These are phyloP conservation scores for Parascotia fuliginaria DNA, from an alignment of 2,888 invertebrate genomes.

Conservation along the genomic window DNA sequence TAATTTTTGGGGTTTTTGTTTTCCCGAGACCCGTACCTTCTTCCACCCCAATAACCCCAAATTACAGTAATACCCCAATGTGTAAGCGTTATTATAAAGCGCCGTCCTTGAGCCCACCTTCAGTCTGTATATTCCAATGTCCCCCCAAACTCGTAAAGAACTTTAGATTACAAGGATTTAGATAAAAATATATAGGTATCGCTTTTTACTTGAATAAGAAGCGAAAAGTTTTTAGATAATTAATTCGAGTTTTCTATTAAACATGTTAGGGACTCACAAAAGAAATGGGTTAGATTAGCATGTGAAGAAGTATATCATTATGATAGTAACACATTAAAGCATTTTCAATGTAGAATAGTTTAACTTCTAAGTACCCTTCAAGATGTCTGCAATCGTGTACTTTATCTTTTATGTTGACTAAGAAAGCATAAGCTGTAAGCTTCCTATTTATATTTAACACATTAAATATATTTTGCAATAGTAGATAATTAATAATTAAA, in stretches of 20 bases:
- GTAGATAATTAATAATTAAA: too few species aligned
- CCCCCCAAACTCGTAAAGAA: slow-evolving; percentile 41
- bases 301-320: slow-evolving; percentile 16
- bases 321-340: slow-evolving; percentile 14
- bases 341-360: slow-evolving; percentile 21
- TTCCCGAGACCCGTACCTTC: slow-evolving; percentile 19
- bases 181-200: slow-evolving; percentile 16
- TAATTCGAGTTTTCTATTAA: slow-evolving; percentile 1
- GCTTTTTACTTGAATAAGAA: slow-evolving; percentile 14
- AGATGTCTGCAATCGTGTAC: slow-evolving; percentile 27
- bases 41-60: slow-evolving; percentile 50
- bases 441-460: slow-evolving; percentile 38
- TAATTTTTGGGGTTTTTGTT: slow-evolving; percentile 40
- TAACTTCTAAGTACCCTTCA: slow-evolving; percentile 29
- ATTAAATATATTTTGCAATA: slow-evolving; percentile 14
- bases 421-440: slow-evolving; percentile 39
- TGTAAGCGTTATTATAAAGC: slow-evolving; percentile 45
- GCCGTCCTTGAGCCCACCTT: slow-evolving; percentile 34
- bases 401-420: slow-evolving; percentile 33
- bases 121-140: slow-evolving; percentile 45
- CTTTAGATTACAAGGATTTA: slow-evolving; percentile 35
- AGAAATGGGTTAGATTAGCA: too few species aligned
- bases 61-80: slow-evolving; percentile 51
- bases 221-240: slow-evolving; percentile 10
- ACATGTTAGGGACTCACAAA: background rate